Conservation (phyloP, 2,113 vertebrate genomes). For the Rhinogobius similis region DNA sequence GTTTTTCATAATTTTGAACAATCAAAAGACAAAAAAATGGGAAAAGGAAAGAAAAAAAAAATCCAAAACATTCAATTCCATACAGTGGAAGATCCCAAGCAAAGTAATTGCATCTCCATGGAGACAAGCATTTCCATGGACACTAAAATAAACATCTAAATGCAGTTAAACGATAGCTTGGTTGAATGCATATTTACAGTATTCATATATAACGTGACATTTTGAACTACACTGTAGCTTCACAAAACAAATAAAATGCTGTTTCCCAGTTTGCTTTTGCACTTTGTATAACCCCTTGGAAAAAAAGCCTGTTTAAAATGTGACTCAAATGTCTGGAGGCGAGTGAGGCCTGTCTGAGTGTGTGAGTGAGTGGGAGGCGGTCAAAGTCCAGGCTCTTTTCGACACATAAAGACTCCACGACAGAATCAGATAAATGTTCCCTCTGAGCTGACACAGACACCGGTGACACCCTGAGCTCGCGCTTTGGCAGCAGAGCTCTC, state of each 20-base stretch:
- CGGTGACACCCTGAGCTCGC: slow-evolving; percentile 29
- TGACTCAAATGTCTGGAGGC: slow-evolving; percentile 28
- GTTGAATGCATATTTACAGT: background rate
- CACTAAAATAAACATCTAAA: background rate
- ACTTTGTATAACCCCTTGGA: background rate
- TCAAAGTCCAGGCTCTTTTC: slow-evolving; percentile 27
- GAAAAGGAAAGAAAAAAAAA: slow-evolving; percentile 7
- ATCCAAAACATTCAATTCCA: background rate
- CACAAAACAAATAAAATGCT: background rate
- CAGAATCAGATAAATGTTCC: slow-evolving; percentile 33
- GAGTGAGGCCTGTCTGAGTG: slow-evolving; percentile 22
- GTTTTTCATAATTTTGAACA: no score
- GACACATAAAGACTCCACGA: slow-evolving; percentile 22
- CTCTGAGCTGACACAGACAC: slow-evolving; percentile 28
- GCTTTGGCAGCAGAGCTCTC: slow-evolving; percentile 42
- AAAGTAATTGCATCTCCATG: no score
- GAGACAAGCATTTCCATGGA: no score
- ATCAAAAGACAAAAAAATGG: no score
- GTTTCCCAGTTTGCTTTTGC: slow-evolving; percentile 3
- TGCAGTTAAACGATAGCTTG: background rate
- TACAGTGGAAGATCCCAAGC: no score
- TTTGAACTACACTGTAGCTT: background rate
- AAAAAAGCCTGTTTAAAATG: slow-evolving; percentile 18
- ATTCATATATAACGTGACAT: background rate
- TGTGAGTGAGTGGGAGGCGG: slow-evolving; percentile 34